Conservation (phyloP, 2,888 invertebrate genomes). For the Drosophila rellima region DNA sequence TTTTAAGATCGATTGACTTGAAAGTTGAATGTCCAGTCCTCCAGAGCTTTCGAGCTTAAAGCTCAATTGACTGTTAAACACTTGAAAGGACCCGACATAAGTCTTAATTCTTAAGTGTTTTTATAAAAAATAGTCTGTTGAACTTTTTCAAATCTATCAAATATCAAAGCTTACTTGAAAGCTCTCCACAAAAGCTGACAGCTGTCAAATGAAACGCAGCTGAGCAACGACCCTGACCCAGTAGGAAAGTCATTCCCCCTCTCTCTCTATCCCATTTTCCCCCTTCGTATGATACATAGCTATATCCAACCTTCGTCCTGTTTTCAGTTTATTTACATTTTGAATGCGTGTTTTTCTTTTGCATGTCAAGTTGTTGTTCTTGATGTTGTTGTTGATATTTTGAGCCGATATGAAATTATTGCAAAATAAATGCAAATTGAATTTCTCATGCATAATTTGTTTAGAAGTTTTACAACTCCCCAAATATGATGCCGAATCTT, state of each 20-base stretch:
- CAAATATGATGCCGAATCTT: slow-evolving; percentile 13
- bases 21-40: too few species aligned
- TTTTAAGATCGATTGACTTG: too few species aligned
- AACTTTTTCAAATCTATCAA: too few species aligned
- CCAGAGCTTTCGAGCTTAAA: too few species aligned
- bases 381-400: slow-evolving; percentile 52
- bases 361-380: slow-evolving; percentile 40
- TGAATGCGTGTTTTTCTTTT: slow-evolving; percentile 65
- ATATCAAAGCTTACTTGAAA: background rate
- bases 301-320: slow-evolving; percentile 22
- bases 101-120: too few species aligned
- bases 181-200: slow-evolving; percentile 1
- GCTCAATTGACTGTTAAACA: too few species aligned
- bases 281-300: background rate
- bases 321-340: slow-evolving; percentile 52
- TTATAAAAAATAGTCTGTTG: too few species aligned
- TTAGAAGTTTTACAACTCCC: slow-evolving; percentile 65
- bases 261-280: background rate
- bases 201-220: slow-evolving; percentile 34
- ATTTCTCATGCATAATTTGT: slow-evolving; percentile 81
- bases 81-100: too few species aligned
- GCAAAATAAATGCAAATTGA: slow-evolving; percentile 82
- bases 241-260: slow-evolving; percentile 4
- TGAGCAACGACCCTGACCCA: slow-evolving; percentile 37
- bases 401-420: slow-evolving; percentile 78